Conservation (phyloP, 1,140 invertebrate genomes). For the Vollenhovia emeryi region DNA sequence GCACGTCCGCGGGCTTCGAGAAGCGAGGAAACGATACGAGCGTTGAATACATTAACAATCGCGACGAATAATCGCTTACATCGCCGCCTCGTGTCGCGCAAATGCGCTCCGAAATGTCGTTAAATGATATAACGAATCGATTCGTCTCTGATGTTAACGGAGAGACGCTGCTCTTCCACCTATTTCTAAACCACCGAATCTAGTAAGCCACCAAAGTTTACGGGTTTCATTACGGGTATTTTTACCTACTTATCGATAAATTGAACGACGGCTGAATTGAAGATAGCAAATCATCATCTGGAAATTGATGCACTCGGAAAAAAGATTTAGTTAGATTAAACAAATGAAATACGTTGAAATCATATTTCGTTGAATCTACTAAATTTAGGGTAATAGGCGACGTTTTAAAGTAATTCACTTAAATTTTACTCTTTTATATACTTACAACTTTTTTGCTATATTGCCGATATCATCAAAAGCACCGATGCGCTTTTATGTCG, state of each 20-base stretch:
- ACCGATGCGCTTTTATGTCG: too few relatives aligned
- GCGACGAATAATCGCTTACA: slow-evolving; percentile 8
- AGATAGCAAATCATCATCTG: background rate
- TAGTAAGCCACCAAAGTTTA: too few relatives aligned
- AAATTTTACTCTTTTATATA: too few relatives aligned
- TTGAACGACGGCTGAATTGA: background rate
- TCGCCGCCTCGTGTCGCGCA: background rate
- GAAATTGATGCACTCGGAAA: too few relatives aligned
- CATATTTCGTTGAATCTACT: too few relatives aligned
- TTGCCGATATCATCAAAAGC: too few relatives aligned
- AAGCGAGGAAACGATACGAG: slow-evolving; percentile 40
- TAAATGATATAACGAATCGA: slow-evolving; percentile 66
- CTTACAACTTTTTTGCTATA: too few relatives aligned
- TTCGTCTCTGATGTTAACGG: slow-evolving; percentile 60
- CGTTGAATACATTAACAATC: slow-evolving; percentile 15
- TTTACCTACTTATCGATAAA: slow-evolving; percentile 57
- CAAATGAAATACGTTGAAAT: too few relatives aligned
- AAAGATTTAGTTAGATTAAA: too few relatives aligned
- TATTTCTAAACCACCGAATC: slow-evolving; percentile 68
- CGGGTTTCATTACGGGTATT: slow-evolving; percentile 55
- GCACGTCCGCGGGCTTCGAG: slow-evolving; percentile 34
- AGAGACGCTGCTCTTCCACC: slow-evolving; percentile 69
- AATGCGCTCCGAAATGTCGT: slow-evolving; percentile 25
- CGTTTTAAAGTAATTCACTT: too few relatives aligned
- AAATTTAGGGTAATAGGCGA: too few relatives aligned